Evolutionary conservation across 2,888 invertebrate genomes (phyloP).

Genomic region (Oscheius myriophilus): DNA sequence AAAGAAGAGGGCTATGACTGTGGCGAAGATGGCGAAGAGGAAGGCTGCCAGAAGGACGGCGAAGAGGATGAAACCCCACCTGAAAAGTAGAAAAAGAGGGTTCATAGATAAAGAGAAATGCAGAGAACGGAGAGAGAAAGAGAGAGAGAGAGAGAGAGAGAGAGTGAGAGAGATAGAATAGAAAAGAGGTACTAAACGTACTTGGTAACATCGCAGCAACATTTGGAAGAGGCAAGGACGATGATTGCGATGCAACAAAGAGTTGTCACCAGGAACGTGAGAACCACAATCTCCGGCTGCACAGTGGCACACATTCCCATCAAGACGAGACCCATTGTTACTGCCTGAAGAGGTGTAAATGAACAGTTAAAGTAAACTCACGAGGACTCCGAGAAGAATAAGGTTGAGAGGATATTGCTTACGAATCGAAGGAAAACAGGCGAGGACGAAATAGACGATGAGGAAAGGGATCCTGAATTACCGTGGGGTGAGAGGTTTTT

Average conservation of each 20-base stretch:
- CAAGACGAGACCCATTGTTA: slow-evolving; percentile 17
- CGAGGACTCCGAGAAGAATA: slow-evolving; percentile 6
- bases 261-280: slow-evolving; percentile 14
- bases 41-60: background rate
- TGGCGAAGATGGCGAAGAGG: slow-evolving; percentile 2
- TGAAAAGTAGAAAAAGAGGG: too few species aligned
- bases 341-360: background rate
- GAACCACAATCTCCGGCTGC: slow-evolving; percentile 12
- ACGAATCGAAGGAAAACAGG: slow-evolving; percentile 1
- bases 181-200: too few species aligned
- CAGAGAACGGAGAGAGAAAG: too few species aligned
- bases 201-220: background rate
- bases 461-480: slow-evolving; percentile 5
- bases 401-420: slow-evolving; percentile 1
- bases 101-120: too few species aligned
- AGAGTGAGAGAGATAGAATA: too few species aligned
- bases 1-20: background rate
- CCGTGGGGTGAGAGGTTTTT: too few species aligned
- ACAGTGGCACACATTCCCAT: slow-evolving; percentile 10
- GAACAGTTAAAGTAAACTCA: background rate
- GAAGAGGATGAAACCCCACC: slow-evolving; percentile 14
- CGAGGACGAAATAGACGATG: slow-evolving; percentile 14
- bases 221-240: slow-evolving; percentile 3
- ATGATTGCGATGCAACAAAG: slow-evolving; percentile 14
- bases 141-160: too few species aligned